A percentile compares a stretch with the other conserved stretches of the same genome.
Conservation (phyloP, 35 echinoderm and acorn worm species). For the Lytechinus pictus region DNA sequence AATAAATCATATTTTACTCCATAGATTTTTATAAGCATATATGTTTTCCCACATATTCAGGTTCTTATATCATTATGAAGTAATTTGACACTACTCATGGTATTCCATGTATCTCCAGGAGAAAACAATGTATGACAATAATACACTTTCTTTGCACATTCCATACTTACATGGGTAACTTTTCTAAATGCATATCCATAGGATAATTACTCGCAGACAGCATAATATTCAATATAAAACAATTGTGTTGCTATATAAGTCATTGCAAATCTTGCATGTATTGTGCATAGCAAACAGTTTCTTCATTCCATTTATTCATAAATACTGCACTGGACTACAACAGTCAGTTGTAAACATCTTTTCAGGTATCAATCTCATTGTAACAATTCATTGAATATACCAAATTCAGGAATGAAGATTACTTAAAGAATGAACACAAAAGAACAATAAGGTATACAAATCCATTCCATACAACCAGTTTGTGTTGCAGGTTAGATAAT, state of each 20-base stretch:
- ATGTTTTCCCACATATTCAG: neutral
- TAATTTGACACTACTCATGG: neutral
- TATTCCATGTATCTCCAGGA: neutral
- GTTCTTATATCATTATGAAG: neutral
- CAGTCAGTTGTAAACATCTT: neutral
- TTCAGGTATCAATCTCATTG: neutral
- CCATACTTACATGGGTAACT: neutral
- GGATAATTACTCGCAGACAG: neutral
- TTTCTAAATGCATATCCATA: neutral
- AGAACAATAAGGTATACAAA: neutral
- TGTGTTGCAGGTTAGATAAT: neutral
- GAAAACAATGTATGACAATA: neutral
- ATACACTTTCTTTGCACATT: neutral
- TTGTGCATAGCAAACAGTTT: slow-evolving; percentile 12
- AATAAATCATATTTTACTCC: neutral
- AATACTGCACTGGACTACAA: slow-evolving; percentile 11
- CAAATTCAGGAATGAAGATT: neutral
- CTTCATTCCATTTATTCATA: neutral
- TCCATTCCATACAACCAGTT: neutral
- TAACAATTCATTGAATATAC: neutral
- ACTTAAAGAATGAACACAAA: neutral
- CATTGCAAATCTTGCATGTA: slow-evolving; percentile 11
- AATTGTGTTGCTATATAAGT: neutral
- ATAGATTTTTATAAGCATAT: neutral
- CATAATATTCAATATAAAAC: neutral